Evolutionary conservation across 2,113 vertebrate species (phyloP), one percentile per base, ranked within the genome.

Genomic region (Pygoscelis antarcticus): DNA sequence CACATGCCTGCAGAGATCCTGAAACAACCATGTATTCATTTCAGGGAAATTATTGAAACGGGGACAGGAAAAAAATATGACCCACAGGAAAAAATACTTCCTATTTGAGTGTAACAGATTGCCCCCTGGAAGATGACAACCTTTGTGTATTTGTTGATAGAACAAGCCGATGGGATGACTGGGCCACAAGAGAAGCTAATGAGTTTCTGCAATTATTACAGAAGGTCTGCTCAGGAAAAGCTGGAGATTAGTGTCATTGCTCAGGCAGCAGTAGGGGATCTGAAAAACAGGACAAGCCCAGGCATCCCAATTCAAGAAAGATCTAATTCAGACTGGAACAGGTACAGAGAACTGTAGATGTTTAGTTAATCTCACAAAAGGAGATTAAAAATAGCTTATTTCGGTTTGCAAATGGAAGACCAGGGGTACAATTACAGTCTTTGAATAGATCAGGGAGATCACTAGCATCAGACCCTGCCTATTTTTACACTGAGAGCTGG

Each of bases 341-440:
- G 71, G 55, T 86, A 88, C n/a, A 64, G 77, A 94, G n/a, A 87
- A 22, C 40, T 7, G 2, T 16, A 72, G 14, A 6, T 13, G 11
- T 72, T 94, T 87, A 62, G 80, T 49, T 96, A 90, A 94, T 86
- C 75, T 66, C 60, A 77, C 55, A 88, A 77, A 90, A 93, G 60
- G 9, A 81, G 71, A 72, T 70, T 90, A 51, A 79, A 88, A 93
- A 81, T 49, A 95, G 51, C 46, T 94, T 40, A 49, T 85, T 92
- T 93, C 29, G 40, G 51, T 34, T 77, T 83, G 76, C 64, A 95
- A 89, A 86, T 77, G 42, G 42, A 88, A 86, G 64, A 52, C 40
- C 10, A 34, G 49, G 51, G 68, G 42, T 58, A 80, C 64, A 78
- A 47, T 51, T 88, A 61, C 49, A 85, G 71, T 20, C 49, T 66